Evolutionary conservation across 2,113 vertebrate genomes (phyloP).

Genomic region (Acanthisitta chloris): DNA sequence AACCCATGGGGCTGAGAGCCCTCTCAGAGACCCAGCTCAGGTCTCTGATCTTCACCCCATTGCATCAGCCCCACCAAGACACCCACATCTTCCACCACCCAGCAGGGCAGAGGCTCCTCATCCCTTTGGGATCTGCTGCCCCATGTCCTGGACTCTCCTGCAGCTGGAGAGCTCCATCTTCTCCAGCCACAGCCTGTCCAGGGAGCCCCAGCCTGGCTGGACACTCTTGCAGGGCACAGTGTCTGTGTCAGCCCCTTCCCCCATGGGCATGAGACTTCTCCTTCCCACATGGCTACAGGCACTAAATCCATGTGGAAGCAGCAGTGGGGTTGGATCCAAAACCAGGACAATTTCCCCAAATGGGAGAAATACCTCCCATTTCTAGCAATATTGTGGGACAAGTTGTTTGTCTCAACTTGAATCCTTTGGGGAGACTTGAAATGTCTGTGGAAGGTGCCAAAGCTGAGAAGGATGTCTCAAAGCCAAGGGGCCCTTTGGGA

Average conservation of each 20-base stretch:
- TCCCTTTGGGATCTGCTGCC: background rate
- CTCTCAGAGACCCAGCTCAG: background rate
- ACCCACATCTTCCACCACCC: background rate
- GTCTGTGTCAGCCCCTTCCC: background rate
- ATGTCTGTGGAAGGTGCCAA: background rate
- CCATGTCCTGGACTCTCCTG: background rate
- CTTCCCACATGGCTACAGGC: background rate
- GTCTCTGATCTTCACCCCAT: background rate
- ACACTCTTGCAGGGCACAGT: background rate
- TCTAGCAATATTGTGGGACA: background rate
- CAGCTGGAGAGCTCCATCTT: background rate
- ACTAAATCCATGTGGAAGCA: background rate
- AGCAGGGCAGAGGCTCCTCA: background rate
- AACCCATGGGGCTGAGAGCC: background rate
- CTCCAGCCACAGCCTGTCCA: background rate
- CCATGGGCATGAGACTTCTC: rapidly evolving
- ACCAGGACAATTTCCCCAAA: background rate
- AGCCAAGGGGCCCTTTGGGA: rapidly evolving
- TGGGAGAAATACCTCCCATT: background rate
- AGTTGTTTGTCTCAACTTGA: background rate
- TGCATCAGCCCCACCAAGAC: background rate
- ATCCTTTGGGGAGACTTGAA: background rate
- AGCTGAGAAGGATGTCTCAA: background rate
- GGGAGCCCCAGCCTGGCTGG: background rate
- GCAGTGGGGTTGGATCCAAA: background rate